Base-by-base conservation (phyloP, 2,888 invertebrate genomes). In the Synanthedon myopaeformis region DNA sequence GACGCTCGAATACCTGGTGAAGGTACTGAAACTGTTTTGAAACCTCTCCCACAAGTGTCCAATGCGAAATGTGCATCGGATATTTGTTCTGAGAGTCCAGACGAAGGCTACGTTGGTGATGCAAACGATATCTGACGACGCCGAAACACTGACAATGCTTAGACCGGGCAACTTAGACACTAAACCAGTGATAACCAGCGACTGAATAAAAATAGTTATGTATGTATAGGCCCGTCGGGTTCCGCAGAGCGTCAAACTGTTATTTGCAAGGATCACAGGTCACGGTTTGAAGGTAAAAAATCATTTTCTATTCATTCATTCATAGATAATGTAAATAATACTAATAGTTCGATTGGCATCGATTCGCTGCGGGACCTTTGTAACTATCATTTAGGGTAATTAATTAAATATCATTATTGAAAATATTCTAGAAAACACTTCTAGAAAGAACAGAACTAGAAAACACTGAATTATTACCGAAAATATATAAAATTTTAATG, bases 101-200 rank as follows among this genome's bases (percentile, higher is more conserved):
- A 95, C 73, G 95, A 95, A 79, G 95, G 95, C 14, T 95, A 95
- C 76, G 95, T 94, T 54, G 95, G 95, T 45, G 95, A 95, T 69
- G 90, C 91, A 57, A 90, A 91, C 67, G 92, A 92, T 70, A 92
- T 92, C 82, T 92, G 92, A 92, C 91, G 88, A 71, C 82, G 86
- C 65, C 83, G 86, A 63, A 80, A 75, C 57, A 73, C 70, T 70
- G 83, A 86, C 66, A 77, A 73, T 71, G 75, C 80, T 67, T 83
- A 79, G 79, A 74, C 75, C 76, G 74, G 79, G 76, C 76, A 76
- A 74, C 73, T 71, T 79, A 79, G 77, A 81, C 81, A 76, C 79
- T 82, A 76, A 70, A 66, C 75, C 79, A 83, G 84, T 84, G 85
- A 84, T 83, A 85, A 82, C 76, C 23, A 23, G 82, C 83, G 86